Base-by-base conservation (phyloP, 2,888 invertebrate genomes). In the Dolichopus griseipennis region DNA sequence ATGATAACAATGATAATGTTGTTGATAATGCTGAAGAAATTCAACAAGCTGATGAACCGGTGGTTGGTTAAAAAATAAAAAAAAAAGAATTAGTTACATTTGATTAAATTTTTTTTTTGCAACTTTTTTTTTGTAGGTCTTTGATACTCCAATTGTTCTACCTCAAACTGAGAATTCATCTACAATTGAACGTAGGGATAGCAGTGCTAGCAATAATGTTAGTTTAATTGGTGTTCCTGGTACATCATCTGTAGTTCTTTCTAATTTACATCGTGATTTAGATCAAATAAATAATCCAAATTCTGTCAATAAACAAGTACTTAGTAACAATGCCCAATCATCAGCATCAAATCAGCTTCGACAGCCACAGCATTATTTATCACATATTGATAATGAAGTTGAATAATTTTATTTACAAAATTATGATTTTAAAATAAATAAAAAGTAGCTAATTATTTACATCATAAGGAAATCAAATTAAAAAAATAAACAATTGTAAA, bases 1-100 rank as follows among this genome's bases (percentile, higher is more conserved):
- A 69, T 9, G 66, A 64, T 65, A n/a, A 41, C 18, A 27, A 67
- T 64, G 75, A 74, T 37, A 74, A 74, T 52, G 71, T 72, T 10
- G 77, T 76, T 9, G 74, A 74, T 33, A 69, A 63, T 65, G 72
- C 69, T 41, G 70, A 68, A 62, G 70, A 70, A 15, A 68, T 70
- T 34, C 70, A 69, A 65, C 72, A 67, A 66, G 68, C 69, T 63
- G 69, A 69, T 65, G 69, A 71, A 52, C 68, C 61, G 61, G 69
- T 68, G 69, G 67, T 71, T 65, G 68, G 43, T 68, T 63, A 69
- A 70, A 67, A 67, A 43, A 41, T 41, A 27, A 33, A 65, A 64
- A n/a, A 64, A 33, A 64, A 27, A 27, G 5, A 27, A n/a, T n/a
- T n/a, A n/a, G n/a, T n/a, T 18, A 66, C 66, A 69, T 52, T 63